These are phyloP conservation scores for Eurystomus gularis DNA, from an alignment of 2,113 vertebrate genomes.

Conservation along the genomic window DNA sequence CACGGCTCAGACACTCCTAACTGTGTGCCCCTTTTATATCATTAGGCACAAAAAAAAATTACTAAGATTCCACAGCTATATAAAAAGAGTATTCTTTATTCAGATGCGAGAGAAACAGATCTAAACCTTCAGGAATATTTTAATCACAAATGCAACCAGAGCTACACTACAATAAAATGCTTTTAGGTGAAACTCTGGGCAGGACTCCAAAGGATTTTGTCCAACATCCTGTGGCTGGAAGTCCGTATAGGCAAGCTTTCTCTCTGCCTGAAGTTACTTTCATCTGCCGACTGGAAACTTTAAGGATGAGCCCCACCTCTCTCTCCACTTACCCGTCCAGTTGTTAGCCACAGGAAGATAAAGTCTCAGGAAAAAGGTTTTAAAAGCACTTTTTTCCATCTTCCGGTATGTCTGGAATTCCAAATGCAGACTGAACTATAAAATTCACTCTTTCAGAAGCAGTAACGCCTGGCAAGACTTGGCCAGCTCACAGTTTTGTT, in stretches of 20 bases:
- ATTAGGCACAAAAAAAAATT: not conserved
- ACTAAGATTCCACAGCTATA: not conserved
- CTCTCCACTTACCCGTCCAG: constrained; percentile 1
- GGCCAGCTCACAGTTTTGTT: not conserved
- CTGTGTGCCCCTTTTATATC: not conserved
- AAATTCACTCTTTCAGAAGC: constrained; percentile 12
- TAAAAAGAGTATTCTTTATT: constrained; percentile 12
- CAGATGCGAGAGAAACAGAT: not conserved
- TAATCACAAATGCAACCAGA: not conserved
- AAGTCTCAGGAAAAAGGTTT: constrained; percentile 44
- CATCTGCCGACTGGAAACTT: not conserved
- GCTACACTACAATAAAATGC: not conserved
- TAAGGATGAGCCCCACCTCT: not conserved
- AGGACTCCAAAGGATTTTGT: constrained; percentile 33
- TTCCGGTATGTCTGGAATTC: constrained; percentile 67
- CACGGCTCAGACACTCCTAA: not conserved
- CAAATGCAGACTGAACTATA: constrained; percentile 34
- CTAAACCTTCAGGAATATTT: constrained; percentile 48
- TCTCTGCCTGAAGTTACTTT: not conserved
- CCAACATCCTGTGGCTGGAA: constrained; percentile 21
- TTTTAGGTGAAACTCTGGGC: constrained; percentile 51
- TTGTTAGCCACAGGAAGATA: constrained; percentile 41
- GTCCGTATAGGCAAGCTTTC: not conserved
- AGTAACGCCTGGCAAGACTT: not conserved
- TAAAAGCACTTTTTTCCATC: not conserved